Evolutionary conservation across 2,113 vertebrate species (phyloP), one percentile per base, ranked within the genome.

Genomic region (Brevimyrus niger): DNA sequence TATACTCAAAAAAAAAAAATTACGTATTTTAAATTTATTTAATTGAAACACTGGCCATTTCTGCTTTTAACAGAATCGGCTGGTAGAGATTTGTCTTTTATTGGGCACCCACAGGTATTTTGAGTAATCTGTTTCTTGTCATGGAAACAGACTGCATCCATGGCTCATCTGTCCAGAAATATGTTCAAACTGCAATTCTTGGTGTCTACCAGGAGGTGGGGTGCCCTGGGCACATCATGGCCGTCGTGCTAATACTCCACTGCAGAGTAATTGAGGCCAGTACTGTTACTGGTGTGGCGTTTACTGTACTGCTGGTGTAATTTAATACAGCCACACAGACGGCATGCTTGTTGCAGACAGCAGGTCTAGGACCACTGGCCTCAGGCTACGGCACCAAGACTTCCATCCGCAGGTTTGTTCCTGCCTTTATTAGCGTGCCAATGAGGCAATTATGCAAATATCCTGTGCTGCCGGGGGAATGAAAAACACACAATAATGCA

Each of bases 41-140:
- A 5, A 55, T 55, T 21, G 53, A 55, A 55, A 55, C 17, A 55
- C 53, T 55, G 53, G 53, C 53, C 53, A 55, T 55, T 17, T 19
- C 53, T 21, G 19, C 53, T 88, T 88, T 87, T 47, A 89, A n/a
- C 38, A 89, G 31, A 80, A 88, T 38, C 92, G 94, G 92, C 93
- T 95, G 94, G 23, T 90, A 82, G 86, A 87, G 92, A 92, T 91
- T 93, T 93, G 23, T n/a, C 13, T 2, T 94, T 95, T 94, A 93
- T 90, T 87, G 90, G 3, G 69, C 91, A 93, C 94, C 94, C 94
- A 91, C 90, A 93, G 94, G 94, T 93, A 93, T 94, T 93, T 94
- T 89, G 92, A 92, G 92, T 89, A 87, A 93, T 92, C 90, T 93
- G 92, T 89, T 46, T 90, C 92, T 92, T 91, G 91, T 92, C 91